Evolutionary conservation across 2,113 vertebrate species (phyloP), one percentile per base, ranked within the genome.

Genomic region (Gallinago jamesoni): DNA sequence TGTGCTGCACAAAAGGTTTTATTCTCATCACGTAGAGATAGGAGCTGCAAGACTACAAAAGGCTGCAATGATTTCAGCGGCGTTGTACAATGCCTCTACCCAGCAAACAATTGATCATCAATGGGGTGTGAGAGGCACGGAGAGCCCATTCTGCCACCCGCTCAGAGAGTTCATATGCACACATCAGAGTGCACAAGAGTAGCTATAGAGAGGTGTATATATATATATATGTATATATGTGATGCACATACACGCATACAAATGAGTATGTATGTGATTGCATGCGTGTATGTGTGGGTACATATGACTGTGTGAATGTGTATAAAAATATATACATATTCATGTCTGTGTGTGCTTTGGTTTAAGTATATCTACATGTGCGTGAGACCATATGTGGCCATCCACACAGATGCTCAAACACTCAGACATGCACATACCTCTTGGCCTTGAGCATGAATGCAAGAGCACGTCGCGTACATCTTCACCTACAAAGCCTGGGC

Each of bases 1-100:
- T 57, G 41, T 11, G 77, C 56, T 27, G 79, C 91, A 93, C 95
- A 93, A 75, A 96, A 86, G 95, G 80, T 91, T 96, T 96, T 70
- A 96, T 96, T 97, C 96, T 87, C 17, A 0, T 97, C 96, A 97
- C 90, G 79, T 89, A 94, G 67, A 9, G 57, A 81, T 78, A 7
- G 4, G 60, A 89, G 72, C 95, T 89, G 90, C 74, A 89, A 62
- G 89, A 64, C 94, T 81, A 86, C 78, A 76, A 94, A 93, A 45
- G 91, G 78, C 85, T 11, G 7, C 91, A 94, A 25, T 53, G 72
- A 87, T 80, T 95, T 89, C 84, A 90, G 91, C 83, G 90, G 86
- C 43, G 9, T 67, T 83, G 85, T 94, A 90, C 94, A 93, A 52
- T 77, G 75, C 69, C 90, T 80, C 69, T 77, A 74, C 87, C 79